Base-by-base conservation (phyloP, 2,888 invertebrate species). In the Drosophila meridionalis region DNA sequence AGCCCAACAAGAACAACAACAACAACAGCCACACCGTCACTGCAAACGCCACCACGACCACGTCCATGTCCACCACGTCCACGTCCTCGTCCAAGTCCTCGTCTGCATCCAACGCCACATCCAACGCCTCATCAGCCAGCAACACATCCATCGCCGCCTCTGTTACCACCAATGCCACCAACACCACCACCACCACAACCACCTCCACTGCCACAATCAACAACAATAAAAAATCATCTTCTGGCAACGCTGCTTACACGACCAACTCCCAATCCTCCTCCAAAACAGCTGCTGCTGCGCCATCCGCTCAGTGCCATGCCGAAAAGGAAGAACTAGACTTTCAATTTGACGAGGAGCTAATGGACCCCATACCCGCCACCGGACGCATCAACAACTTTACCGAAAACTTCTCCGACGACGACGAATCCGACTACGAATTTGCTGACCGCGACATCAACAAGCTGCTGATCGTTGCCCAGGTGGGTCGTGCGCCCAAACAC, bases 281-380 rank as follows among this genome's bases (percentile, higher is more conserved):
- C 82, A 91, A 89, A 91, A 88, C 90, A 90, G 91, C 91, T 82
- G 82, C 88, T 82, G 78, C 88, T 82, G 70, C 90, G 81, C 73
- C 87, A 78, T 82, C 90, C 82, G 85, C 83, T 83, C 83, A 82
- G 80, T 79, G 84, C 83, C 93, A 94, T 80, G 94, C 94, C 81
- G 93, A 93, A 92, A 94, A 95, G 78, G 98, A 98, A 93, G 98
- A 98, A 92, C 94, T 99, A 79, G 98, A 98, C 93, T 99, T 99
- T 94, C 97, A 98, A 94, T 98, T 99, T 92, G 99, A 99, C 92
- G 99, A 99, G 94, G 99, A 99, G 93, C 94, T 99, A 76, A 90
- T 92, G 90, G 97, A 98, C 78, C 94, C 96, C 78, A 97, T 97
- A 70, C 93, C 93, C 61, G 91, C 91, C 2, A 95, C 96, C 67